Evolutionary conservation across 2,113 vertebrate species (phyloP).

Genomic region (Pomatostomus ruficeps): DNA sequence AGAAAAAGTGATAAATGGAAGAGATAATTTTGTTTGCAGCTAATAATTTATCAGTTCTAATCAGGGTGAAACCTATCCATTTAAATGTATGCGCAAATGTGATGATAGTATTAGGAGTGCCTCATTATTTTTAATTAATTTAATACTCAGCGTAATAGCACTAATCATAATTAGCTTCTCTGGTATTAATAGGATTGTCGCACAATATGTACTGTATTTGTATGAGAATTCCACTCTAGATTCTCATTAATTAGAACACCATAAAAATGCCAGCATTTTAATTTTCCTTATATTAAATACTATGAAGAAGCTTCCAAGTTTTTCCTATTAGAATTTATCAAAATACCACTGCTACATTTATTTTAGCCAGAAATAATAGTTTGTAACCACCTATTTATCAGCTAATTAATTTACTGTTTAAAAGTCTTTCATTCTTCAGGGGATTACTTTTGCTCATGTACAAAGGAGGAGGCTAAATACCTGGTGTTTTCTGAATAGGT

Average conservation of each 20-base stretch:
- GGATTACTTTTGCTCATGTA: neutral
- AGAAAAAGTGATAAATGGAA: neutral
- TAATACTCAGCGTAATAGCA: slow-evolving; percentile 53
- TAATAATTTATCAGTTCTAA: slow-evolving; percentile 38
- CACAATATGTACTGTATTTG: slow-evolving; percentile 44
- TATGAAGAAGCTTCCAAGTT: neutral
- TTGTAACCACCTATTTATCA: slow-evolving; percentile 20
- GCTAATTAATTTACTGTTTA: slow-evolving; percentile 1
- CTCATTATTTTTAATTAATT: slow-evolving; percentile 63
- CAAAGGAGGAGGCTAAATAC: neutral
- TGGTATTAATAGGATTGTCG: slow-evolving; percentile 57
- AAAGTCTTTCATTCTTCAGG: slow-evolving; percentile 1
- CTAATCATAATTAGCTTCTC: slow-evolving; percentile 62
- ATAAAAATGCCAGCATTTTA: slow-evolving; percentile 55
- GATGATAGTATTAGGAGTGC: slow-evolving; percentile 26
- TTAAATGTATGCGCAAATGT: slow-evolving; percentile 4
- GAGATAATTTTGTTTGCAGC: slow-evolving; percentile 32
- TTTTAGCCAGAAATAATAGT: slow-evolving; percentile 45
- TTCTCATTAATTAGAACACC: slow-evolving; percentile 50
- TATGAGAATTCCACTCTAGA: slow-evolving; percentile 58
- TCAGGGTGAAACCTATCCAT: slow-evolving; percentile 41
- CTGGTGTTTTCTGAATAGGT: neutral
- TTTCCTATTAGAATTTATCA: slow-evolving; percentile 49
- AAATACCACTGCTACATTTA: slow-evolving; percentile 20
- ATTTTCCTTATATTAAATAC: slow-evolving; percentile 42